Evolutionary conservation across 2,113 vertebrate genomes (phyloP), one percentile per base, ranked within the genome.

Genomic region (Emydura subglobosa): DNA sequence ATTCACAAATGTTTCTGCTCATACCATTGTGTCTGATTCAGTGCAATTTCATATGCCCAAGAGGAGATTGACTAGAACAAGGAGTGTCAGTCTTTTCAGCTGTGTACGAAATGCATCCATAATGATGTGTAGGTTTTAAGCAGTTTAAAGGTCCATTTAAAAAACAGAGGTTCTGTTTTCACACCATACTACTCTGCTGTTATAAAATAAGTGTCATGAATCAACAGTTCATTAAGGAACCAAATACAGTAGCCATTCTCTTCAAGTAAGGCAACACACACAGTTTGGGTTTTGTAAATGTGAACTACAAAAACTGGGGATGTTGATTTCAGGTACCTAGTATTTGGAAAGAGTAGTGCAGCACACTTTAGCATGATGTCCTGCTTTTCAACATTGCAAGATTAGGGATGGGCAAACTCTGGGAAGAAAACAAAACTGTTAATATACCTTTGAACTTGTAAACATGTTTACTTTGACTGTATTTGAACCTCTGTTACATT

Each of bases 401-500:
- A 16, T 49, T 78, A 49, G 57, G 88, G 91, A 11, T 3, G 2
- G 79, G 68, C 83, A 87, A 86, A 93, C 42, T 31, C 74, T 10
- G 61, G 55, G 82, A 82, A 21, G 4, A 44, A 76, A 90, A 17
- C 93, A 34, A 76, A 16, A 3, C 59, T 91, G 86, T 14, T 49
- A 89, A 51, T 78, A 72, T 17, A 88, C 88, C 47, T 94, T 59
- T 55, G 90, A 94, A 91, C 82, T 49, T 78, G 68, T 76, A 91
- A 68, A 42, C 80, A 24, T 4, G 2, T 79, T 88, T 82, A 55
- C 53, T 90, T 82, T 78, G 34, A 27, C 80, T 84, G 79, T 53
- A 79, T 80, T 95, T 57, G 82, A 81, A 57, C 54, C 80, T 89
- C 82, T 94, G 34, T 53, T 80, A 42, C 44, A 86, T 94, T 96